phyloP scores from a whole-genome alignment of 2,888 invertebrate genomes.

The Scelioninae gen. 1 region DNA sequence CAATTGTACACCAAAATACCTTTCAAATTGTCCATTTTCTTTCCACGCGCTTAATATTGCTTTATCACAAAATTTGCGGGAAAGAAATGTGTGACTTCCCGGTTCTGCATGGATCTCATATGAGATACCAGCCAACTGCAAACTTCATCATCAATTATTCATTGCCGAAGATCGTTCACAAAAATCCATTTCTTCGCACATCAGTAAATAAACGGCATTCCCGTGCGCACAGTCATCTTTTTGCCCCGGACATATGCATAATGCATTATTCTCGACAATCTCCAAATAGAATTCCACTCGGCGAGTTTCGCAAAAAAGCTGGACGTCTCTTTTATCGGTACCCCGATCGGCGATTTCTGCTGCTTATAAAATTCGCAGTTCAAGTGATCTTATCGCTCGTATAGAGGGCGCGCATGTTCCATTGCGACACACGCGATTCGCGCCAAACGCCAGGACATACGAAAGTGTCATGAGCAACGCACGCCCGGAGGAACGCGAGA shows the following conservation, averaged over 20 bases:
- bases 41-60: too few species aligned
- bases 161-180: slow-evolving; percentile 56
- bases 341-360: slow-evolving; percentile 65
- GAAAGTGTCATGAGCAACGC: slow-evolving; percentile 55
- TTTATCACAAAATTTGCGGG: neutral
- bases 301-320: slow-evolving; percentile 41
- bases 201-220: slow-evolving; percentile 65
- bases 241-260: slow-evolving; percentile 61
- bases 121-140: slow-evolving; percentile 34
- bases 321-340: slow-evolving; percentile 55
- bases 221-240: slow-evolving; percentile 42
- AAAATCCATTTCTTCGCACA: slow-evolving; percentile 64
- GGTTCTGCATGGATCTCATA: slow-evolving; percentile 24
- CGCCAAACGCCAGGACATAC: slow-evolving; percentile 22
- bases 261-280: slow-evolving; percentile 66
- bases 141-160: slow-evolving; percentile 62
- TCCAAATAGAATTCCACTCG: slow-evolving; percentile 66
- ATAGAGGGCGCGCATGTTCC: slow-evolving; percentile 57
- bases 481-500: slow-evolving; percentile 33
- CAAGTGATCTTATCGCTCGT: slow-evolving; percentile 53
- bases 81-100: slow-evolving; percentile 17
- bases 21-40: too few species aligned
- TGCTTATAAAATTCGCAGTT: slow-evolving; percentile 69
- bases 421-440: slow-evolving; percentile 64
- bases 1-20: too few species aligned